Base-by-base conservation (phyloP, 2,797 vertebrate genomes). In the Pipistrellus nathusii region DNA sequence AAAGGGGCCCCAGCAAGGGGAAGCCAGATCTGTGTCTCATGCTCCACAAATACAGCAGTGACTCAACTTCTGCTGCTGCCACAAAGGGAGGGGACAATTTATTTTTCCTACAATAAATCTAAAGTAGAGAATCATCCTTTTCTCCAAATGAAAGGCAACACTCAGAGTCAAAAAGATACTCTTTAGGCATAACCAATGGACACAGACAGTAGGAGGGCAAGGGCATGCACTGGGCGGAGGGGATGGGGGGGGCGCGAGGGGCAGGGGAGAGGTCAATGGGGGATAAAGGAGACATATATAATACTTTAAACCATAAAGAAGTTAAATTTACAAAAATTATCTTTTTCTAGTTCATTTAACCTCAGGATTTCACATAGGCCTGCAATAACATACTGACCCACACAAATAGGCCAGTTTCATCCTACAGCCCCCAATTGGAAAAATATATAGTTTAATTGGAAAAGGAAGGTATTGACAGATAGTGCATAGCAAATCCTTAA, bases 1-100 rank as follows among this genome's bases (percentile, higher is more conserved):
- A 96, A 96, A 93, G 72, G 0, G 51, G 88, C 46, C 51, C 64
- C 85, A 93, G 86, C 30, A 84, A 91, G 85, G 53, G 78, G 59
- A 96, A 97, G 85, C 80, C 66, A 88, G 93, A 62, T 94, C 32
- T 97, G 94, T 96, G 96, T 97, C 97, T 96, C 62, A 38, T 11
- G 78, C 57, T 96, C 93, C 83, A 81, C 93, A 96, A 96, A 96
- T 85, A 95, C 32, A 96, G 93, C 57, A 72, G 92, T 96, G 96
- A 97, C 96, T 94, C 96, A 97, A 66, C 88, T 97, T 96, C 94
- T 96, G 77, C 82, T 96, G 93, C 86, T 95, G 93, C 0, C 44
- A 89, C 85, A 81, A 91, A 85, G 90, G 75, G 94, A 94, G 92
- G 86, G 90, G 92, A 94, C 94, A 96, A 88, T 97, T 96, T 90